Evolutionary conservation across 2,113 vertebrate species (phyloP).

Genomic region (Caranx ignobilis): DNA sequence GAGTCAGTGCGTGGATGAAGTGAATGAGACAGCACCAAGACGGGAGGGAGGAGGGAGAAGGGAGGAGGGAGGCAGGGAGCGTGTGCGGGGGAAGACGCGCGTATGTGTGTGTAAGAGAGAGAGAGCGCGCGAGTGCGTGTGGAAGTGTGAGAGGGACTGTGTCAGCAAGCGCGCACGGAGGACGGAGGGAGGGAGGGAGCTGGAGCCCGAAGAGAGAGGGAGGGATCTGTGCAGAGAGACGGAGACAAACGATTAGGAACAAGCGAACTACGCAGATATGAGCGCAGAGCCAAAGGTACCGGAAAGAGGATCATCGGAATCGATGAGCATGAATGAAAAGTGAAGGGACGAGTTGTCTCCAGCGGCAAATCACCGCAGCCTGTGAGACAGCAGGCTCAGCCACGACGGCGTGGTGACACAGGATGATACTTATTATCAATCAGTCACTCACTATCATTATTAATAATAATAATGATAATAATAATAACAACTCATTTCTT

Average conservation of each 20-base stretch:
- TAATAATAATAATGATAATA: not conserved
- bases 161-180: constrained; percentile 45
- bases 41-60: constrained; percentile 18
- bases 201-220: constrained; percentile 44
- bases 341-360: not conserved
- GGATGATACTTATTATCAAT: no score
- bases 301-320: constrained; percentile 80
- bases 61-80: not conserved
- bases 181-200: constrained; percentile 54
- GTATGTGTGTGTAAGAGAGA: constrained; percentile 21
- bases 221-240: constrained; percentile 64
- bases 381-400: not conserved
- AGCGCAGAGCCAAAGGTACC: constrained; percentile 82
- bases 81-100: constrained; percentile 69
- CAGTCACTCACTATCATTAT: not conserved
- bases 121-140: constrained; percentile 7
- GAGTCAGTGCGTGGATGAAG: constrained; percentile 83
- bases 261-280: constrained; percentile 82
- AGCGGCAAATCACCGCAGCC: not conserved
- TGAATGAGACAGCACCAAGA: constrained; percentile 84
- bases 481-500: no score
- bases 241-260: constrained; percentile 65
- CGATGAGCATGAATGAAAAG: constrained; percentile 16
- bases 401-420: not conserved
- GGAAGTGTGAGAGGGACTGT: constrained; percentile 59